Evolutionary conservation across 2,888 invertebrate species (phyloP).

Genomic region (Griposia aprilina): DNA sequence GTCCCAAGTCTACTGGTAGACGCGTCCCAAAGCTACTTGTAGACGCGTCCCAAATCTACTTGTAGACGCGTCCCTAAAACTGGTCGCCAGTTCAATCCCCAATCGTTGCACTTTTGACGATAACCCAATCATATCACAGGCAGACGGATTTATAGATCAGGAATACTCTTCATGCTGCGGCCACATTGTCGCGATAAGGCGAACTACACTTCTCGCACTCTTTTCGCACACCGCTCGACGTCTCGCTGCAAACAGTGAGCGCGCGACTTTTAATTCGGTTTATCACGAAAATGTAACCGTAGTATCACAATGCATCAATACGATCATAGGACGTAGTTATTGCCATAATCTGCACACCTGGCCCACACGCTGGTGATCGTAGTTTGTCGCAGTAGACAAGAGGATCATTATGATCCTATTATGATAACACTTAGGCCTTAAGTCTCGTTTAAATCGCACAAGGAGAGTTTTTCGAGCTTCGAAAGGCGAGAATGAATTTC

Average conservation of each 20-base stretch:
- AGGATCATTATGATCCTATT: background rate
- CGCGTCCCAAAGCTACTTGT: background rate
- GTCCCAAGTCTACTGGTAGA: background rate
- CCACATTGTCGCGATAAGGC: no score
- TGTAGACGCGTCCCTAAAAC: no score
- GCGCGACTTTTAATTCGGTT: no score
- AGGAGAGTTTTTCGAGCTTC: background rate
- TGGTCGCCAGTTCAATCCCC: background rate
- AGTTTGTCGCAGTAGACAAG: background rate
- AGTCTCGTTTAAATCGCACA: background rate
- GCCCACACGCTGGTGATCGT: background rate
- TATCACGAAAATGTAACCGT: no score
- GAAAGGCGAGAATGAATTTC: background rate
- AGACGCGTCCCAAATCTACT: accelerated
- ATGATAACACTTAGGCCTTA: background rate
- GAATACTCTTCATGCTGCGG: background rate
- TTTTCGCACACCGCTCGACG: no score
- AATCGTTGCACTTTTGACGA: background rate
- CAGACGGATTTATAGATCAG: background rate
- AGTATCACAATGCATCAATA: background rate
- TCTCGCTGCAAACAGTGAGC: no score
- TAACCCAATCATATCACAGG: background rate
- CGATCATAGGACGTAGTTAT: background rate
- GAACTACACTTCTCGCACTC: no score
- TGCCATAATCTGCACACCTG: background rate